These are phyloP conservation scores for Cheilosia urbana DNA, from an alignment of 2,888 invertebrate species.

Conservation along the genomic window DNA sequence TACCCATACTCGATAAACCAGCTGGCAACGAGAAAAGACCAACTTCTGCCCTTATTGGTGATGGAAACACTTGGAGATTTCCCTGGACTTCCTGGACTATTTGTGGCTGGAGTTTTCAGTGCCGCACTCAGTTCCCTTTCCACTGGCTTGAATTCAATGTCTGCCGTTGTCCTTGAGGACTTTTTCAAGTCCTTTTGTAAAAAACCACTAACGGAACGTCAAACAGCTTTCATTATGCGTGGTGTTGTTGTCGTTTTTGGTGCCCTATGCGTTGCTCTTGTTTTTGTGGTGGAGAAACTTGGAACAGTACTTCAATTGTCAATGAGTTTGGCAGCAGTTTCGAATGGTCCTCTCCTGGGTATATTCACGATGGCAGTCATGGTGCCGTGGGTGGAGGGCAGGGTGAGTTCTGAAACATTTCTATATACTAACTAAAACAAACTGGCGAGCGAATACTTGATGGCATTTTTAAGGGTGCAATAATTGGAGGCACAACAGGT, in stretches of 20 bases:
- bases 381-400: slow-evolving; percentile 87
- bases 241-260: slow-evolving; percentile 87
- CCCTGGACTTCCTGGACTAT: slow-evolving; percentile 93
- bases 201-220: slow-evolving; percentile 85
- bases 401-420: slow-evolving; percentile 82
- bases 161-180: slow-evolving; percentile 90
- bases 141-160: slow-evolving; percentile 90
- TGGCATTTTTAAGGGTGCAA: slow-evolving; percentile 83
- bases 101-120: slow-evolving; percentile 95
- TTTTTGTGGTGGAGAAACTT: slow-evolving; percentile 87
- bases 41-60: slow-evolving; percentile 92
- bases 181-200: slow-evolving; percentile 86
- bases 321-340: slow-evolving; percentile 87
- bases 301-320: slow-evolving; percentile 89
- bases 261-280: slow-evolving; percentile 86
- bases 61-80: slow-evolving; percentile 92
- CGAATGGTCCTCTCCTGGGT: slow-evolving; percentile 88
- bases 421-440: slow-evolving; percentile 40
- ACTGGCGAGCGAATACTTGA: slow-evolving; percentile 54
- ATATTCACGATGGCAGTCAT: slow-evolving; percentile 89
- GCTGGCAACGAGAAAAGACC: slow-evolving; percentile 89
- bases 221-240: slow-evolving; percentile 87
- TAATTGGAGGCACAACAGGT: slow-evolving; percentile 85
- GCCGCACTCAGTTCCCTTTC: slow-evolving; percentile 93
- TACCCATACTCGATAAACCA: slow-evolving; percentile 78